Evolutionary conservation across 2,888 invertebrate genomes (phyloP), one percentile per base, ranked within the genome.

Genomic region (Drosophila glabriapex): DNA sequence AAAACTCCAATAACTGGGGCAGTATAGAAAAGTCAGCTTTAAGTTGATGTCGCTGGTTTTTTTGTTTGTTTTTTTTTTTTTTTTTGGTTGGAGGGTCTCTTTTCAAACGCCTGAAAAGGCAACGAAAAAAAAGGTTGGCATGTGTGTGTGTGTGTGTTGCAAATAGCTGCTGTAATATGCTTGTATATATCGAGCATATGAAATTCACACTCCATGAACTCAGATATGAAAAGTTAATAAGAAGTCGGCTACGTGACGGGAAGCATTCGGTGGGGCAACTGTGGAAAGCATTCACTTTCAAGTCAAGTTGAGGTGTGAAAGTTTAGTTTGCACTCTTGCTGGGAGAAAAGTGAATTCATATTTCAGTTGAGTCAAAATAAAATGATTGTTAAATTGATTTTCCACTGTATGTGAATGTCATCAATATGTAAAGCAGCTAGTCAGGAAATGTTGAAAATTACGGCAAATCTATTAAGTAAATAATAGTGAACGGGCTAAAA

Each of bases 161-260:
- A 68, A 71, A 71, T 71, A 70, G 60, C 64, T 80, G 63, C 28
- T 62, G 60, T 69, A 60, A 75, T 80, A 65, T 68, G 79, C 55
- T 68, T 55, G 62, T 59, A 58, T 83, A 37, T 68, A 41, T 61
- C 33, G 54, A 76, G 67, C 68, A 87, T 74, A 76, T 73, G 82
- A 72, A 76, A 68, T 89, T 82, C 80, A 61, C 85, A 76, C 80
- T 80, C 82, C 85, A 85, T 87, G 75, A 77, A 66, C 55, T 63
- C 43, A 73, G 66, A 74, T 87, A 85, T 85, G 79, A 80, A 85
- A 88, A 82, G 85, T 85, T 85, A 87, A 88, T 85, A 85, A 88
- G 82, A 70, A 79, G 46, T 61, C 56, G 60, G 60, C 49, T 70
- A 89, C 85, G 85, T 87, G 85, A 81, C 77, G 73, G 78, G 73